Percentiles rank a stretch among this genome's conserved stretches.
phyloP scores from a whole-genome alignment of 2,888 invertebrate species.

The Eudemis profundana region DNA sequence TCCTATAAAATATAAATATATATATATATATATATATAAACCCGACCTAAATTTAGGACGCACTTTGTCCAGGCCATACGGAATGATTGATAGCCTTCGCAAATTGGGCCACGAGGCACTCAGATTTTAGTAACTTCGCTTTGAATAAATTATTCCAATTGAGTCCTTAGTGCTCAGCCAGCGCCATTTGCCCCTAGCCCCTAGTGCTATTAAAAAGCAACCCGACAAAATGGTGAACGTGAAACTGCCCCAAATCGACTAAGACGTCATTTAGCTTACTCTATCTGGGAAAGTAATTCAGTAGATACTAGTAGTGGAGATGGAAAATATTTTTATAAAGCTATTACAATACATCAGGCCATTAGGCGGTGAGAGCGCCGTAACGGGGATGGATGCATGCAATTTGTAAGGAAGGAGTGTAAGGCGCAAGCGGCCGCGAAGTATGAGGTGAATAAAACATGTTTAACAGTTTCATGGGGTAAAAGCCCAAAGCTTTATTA shows the following conservation, averaged over 20 bases:
- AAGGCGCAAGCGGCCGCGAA: slow-evolving; percentile 51
- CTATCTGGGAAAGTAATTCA: slow-evolving; percentile 51
- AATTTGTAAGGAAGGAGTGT: slow-evolving; percentile 55
- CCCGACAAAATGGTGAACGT: slow-evolving; percentile 54
- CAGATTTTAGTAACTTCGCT: slow-evolving; percentile 19
- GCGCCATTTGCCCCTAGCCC: slow-evolving; percentile 27
- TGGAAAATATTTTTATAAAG: slow-evolving; percentile 69
- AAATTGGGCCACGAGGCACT: slow-evolving; percentile 25
- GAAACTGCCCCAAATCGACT: slow-evolving; percentile 54
- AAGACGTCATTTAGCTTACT: slow-evolving; percentile 59
- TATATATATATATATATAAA: too few species aligned
- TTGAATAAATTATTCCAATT: slow-evolving; percentile 33
- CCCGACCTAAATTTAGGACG: slow-evolving; percentile 5
- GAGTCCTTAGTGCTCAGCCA: slow-evolving; percentile 28
- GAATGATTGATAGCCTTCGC: not conserved
- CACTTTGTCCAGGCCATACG: not conserved
- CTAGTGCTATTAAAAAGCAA: slow-evolving; percentile 56
- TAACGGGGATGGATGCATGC: slow-evolving; percentile 73
- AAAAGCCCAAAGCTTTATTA: slow-evolving; percentile 9
- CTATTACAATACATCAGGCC: slow-evolving; percentile 75
- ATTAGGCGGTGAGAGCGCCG: slow-evolving; percentile 69
- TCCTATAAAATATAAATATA: slow-evolving; percentile 14
- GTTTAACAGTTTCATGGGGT: slow-evolving; percentile 22
- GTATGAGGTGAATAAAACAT: slow-evolving; percentile 38
- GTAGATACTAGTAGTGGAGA: slow-evolving; percentile 45